A percentile compares a stretch with the other conserved stretches of the same genome.
phyloP scores from a whole-genome alignment of 2,888 invertebrate species.

The Noctua comes region DNA sequence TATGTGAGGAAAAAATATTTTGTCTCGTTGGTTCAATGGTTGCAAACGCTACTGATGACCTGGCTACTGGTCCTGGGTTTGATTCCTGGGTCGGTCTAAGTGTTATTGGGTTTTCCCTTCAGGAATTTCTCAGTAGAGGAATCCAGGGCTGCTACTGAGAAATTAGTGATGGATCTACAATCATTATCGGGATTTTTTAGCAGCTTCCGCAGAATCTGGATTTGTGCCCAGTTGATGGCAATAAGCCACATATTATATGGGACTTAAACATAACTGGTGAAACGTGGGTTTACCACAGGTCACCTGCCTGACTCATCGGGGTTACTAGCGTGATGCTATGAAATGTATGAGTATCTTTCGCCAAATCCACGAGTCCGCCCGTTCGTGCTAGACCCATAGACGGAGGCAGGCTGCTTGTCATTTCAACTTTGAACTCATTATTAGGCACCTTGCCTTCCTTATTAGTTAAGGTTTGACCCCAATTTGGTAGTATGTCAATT shows the following conservation, averaged over 20 bases:
- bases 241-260: background rate
- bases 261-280: background rate
- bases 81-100: no score
- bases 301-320: background rate
- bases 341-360: no score
- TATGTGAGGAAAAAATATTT: no score
- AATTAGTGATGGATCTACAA: no score
- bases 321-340: background rate
- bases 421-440: constrained; percentile 18
- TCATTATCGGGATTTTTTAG: no score
- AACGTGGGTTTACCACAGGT: background rate
- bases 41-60: no score
- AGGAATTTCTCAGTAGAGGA: no score
- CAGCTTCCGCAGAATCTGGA: background rate
- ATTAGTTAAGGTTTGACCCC: background rate
- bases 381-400: background rate
- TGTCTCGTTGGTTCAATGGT: no score
- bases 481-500: constrained; percentile 6
- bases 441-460: background rate
- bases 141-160: no score
- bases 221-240: background rate
- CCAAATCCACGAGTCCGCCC: background rate
- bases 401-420: background rate
- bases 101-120: no score
- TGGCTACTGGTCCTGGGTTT: no score